Evolutionary conservation across 2,888 invertebrate species (phyloP).

Genomic region (Ernsta delagoae): DNA sequence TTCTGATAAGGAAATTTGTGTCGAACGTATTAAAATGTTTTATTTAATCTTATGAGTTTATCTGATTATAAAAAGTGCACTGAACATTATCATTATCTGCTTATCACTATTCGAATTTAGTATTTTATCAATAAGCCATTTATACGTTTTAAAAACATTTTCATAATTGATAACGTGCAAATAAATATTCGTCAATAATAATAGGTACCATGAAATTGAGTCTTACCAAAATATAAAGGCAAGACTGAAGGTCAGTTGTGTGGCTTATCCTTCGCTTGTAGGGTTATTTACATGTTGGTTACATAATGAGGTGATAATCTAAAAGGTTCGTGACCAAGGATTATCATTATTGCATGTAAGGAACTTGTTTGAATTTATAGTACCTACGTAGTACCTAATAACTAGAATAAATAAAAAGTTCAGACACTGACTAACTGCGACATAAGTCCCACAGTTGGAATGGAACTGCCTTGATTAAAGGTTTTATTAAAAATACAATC

Average conservation of each 20-base stretch:
- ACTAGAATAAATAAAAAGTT: not conserved
- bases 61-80: not conserved
- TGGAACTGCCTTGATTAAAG: too few species aligned
- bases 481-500: too few species aligned
- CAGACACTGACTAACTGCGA: not conserved
- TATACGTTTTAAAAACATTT: not conserved
- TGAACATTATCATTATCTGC: too few species aligned
- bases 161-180: not conserved
- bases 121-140: not conserved
- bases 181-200: too few species aligned
- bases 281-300: not conserved
- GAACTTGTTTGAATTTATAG: not conserved
- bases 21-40: constrained; percentile 9
- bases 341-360: constrained; percentile 7
- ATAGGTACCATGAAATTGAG: not conserved
- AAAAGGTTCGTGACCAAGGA: constrained; percentile 9
- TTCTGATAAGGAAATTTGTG: constrained; percentile 18
- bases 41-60: not conserved
- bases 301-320: constrained; percentile 13
- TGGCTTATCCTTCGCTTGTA: not conserved
- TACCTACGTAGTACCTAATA: not conserved
- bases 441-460: too few species aligned
- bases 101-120: not conserved
- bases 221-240: not conserved
- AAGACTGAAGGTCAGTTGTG: not conserved